Percentiles rank a stretch among this genome's conserved stretches.
These are phyloP conservation scores for Dynastes maya DNA, from an alignment of 2,888 invertebrate species.

Conservation along the genomic window DNA sequence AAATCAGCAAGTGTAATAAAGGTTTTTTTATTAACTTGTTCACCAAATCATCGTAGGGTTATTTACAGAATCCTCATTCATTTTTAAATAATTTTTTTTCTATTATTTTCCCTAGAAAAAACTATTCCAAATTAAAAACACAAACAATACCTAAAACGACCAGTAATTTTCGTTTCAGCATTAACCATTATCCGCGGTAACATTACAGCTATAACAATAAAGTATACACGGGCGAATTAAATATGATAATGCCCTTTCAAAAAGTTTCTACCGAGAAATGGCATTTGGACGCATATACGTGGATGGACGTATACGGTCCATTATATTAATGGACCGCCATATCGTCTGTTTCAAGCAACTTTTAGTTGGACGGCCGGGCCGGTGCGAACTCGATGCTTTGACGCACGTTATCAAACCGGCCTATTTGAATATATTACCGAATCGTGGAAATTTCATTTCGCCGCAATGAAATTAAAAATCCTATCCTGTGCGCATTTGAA, in stretches of 20 bases:
- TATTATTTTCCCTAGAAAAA: background rate
- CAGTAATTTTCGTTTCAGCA: background rate
- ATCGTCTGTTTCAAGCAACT: constrained; percentile 36
- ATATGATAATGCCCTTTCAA: background rate
- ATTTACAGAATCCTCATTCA: background rate
- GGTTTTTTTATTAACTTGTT: too few relatives aligned
- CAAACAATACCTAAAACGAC: too few relatives aligned
- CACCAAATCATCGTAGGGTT: too few relatives aligned
- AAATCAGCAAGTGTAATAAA: too few relatives aligned
- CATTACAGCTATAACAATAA: background rate
- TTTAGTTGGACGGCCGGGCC: constrained; percentile 13
- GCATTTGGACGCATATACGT: background rate
- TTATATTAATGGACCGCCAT: constrained; percentile 35
- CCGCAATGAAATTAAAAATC: constrained; percentile 45
- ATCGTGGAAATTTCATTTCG: constrained; percentile 47
- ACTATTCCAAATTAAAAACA: background rate
- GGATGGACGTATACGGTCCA: constrained; percentile 16
- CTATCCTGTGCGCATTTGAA: constrained; percentile 16
- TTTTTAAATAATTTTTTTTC: background rate
- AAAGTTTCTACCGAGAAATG: constrained; percentile 12
- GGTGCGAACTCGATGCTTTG: constrained; percentile 7
- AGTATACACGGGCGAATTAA: background rate
- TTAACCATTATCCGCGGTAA: background rate
- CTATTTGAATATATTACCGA: constrained; percentile 51
- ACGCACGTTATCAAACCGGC: constrained; percentile 38